These are phyloP conservation scores for Monoplex corrugatus DNA, from an alignment of 2,888 invertebrate genomes.

Conservation along the genomic window DNA sequence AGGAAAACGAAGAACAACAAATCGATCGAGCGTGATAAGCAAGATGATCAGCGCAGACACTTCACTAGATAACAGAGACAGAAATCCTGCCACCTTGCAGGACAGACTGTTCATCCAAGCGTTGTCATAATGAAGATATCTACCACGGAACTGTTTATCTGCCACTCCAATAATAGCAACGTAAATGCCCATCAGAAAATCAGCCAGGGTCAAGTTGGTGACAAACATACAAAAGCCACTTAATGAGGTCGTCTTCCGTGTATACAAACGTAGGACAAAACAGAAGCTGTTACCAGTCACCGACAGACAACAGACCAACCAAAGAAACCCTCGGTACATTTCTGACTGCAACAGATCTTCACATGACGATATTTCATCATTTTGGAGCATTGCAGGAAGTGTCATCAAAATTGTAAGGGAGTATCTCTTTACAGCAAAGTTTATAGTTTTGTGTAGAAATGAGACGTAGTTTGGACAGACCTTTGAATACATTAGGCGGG, in stretches of 20 bases:
- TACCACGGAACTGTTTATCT: not conserved
- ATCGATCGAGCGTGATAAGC: conserved; percentile 20
- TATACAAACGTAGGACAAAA: not conserved
- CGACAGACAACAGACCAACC: not conserved
- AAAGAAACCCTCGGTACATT: not conserved
- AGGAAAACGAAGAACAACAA: conserved; percentile 1
- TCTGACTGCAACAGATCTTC: not conserved
- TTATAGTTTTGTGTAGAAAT: not conserved
- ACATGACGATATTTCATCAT: conserved; percentile 9
- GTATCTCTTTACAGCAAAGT: not conserved
- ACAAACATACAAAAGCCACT: conserved; percentile 19
- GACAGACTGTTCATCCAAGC: not conserved
- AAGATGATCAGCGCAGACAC: conserved; percentile 26
- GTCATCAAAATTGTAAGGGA: not conserved
- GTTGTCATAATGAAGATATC: not conserved
- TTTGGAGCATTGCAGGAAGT: not conserved
- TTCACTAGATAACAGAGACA: not conserved
- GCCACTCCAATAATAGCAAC: conserved; percentile 18
- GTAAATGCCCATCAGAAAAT: conserved; percentile 5
- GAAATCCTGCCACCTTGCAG: conserved; percentile 4
- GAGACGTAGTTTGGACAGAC: not conserved
- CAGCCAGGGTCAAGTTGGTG: not conserved
- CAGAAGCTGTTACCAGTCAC: not conserved
- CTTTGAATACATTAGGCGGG: not conserved
- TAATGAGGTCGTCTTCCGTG: not conserved